These are phyloP conservation scores for Perdix hodgsoniae DNA, from an alignment of 2,797 vertebrate species.

Conservation along the genomic window DNA sequence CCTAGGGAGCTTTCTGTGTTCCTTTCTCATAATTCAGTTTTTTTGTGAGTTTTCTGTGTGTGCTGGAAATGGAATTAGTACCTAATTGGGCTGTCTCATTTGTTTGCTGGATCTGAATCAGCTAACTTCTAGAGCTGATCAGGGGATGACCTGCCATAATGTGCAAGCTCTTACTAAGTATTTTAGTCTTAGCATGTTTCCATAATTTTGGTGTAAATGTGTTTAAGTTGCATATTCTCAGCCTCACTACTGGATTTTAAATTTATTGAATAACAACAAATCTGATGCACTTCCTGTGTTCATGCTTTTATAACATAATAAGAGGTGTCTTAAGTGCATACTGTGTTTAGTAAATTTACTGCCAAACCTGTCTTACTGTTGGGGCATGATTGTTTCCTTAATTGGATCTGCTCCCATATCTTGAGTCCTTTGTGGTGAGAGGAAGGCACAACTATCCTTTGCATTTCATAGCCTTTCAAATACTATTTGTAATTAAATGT, in stretches of 20 bases:
- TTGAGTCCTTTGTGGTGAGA: not conserved
- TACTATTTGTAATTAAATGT: not conserved
- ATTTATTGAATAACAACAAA: not conserved
- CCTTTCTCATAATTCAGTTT: not conserved
- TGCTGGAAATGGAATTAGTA: not conserved
- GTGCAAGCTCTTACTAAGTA: not conserved
- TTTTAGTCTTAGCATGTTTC: not conserved
- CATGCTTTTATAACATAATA: not conserved
- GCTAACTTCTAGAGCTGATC: not conserved
- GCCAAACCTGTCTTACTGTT: not conserved
- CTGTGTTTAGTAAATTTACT: not conserved
- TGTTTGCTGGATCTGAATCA: not conserved
- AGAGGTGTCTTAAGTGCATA: not conserved
- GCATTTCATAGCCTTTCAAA: not conserved
- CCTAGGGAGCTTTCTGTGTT: not conserved
- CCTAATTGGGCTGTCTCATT: not conserved
- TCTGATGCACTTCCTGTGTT: not conserved
- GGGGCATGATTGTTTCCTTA: not conserved
- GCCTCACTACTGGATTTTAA: not conserved
- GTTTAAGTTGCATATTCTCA: not conserved
- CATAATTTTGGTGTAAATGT: not conserved
- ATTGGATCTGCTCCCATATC: not conserved
- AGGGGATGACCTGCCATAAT: not conserved
- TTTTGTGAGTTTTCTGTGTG: not conserved
- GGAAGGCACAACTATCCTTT: not conserved